Evolutionary conservation across 2,797 vertebrate genomes (phyloP).

Genomic region (Hipposideros larvatus): DNA sequence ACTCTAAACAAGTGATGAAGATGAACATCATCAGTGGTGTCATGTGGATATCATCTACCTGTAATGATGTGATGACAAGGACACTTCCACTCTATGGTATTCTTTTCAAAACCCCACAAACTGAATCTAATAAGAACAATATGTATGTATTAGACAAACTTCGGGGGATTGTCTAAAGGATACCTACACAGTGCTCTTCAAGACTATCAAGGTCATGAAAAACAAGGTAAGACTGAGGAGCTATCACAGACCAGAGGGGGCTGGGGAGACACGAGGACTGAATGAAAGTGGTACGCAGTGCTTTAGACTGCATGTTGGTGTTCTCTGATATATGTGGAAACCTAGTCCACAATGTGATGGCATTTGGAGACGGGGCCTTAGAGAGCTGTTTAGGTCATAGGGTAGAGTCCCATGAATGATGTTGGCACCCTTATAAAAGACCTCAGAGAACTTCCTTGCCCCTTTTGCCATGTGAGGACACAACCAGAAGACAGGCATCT

Average conservation of each 20-base stretch:
- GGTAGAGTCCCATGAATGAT: neutral
- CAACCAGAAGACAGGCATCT: neutral
- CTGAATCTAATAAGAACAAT: neutral
- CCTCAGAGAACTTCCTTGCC: neutral
- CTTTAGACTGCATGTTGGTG: neutral
- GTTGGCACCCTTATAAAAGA: neutral
- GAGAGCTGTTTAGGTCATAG: neutral
- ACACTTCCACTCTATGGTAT: neutral
- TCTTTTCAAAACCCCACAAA: neutral
- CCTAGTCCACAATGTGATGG: neutral
- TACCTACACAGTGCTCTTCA: neutral
- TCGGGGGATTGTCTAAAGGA: neutral
- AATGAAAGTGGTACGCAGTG: neutral
- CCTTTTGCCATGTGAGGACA: neutral
- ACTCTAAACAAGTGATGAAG: neutral
- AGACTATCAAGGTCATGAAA: neutral
- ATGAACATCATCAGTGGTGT: neutral
- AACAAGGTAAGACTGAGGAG: neutral
- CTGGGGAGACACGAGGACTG: fast-evolving
- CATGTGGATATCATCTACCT: neutral
- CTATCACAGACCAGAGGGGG: fast-evolving
- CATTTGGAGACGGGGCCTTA: neutral
- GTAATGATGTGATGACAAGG: neutral
- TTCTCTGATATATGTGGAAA: neutral
- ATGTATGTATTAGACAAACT: neutral